These are phyloP conservation scores for Panzeria rudis DNA, from an alignment of 2,888 invertebrate genomes.

Conservation along the genomic window DNA sequence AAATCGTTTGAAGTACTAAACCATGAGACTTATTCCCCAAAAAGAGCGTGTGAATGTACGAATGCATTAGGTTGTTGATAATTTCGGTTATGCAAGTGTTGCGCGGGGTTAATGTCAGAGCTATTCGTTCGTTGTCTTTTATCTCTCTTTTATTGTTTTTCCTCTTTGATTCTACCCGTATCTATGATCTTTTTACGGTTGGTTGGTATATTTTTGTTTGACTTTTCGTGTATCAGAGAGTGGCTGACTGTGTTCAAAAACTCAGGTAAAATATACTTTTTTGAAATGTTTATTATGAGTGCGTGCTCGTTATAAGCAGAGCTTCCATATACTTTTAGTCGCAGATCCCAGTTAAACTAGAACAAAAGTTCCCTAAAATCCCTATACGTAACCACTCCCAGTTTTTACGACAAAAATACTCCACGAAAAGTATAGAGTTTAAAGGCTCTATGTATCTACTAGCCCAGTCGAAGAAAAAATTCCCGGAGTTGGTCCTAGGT, in stretches of 20 bases:
- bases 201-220: slow-evolving; percentile 38
- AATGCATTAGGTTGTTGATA: slow-evolving; percentile 62
- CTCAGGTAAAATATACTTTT: slow-evolving; percentile 58
- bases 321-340: neutral
- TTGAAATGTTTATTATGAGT: slow-evolving; percentile 42
- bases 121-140: slow-evolving; percentile 40
- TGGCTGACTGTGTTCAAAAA: slow-evolving; percentile 13
- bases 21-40: slow-evolving; percentile 10
- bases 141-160: slow-evolving; percentile 55
- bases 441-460: too few relatives aligned
- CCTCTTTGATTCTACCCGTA: slow-evolving; percentile 40
- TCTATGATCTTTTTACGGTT: slow-evolving; percentile 63
- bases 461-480: too few relatives aligned
- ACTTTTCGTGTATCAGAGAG: slow-evolving; percentile 8
- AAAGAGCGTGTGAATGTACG: slow-evolving; percentile 24
- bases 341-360: neutral
- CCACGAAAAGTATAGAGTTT: too few relatives aligned
- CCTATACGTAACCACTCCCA: too few relatives aligned
- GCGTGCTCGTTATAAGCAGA: slow-evolving; percentile 32
- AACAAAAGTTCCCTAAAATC: neutral
- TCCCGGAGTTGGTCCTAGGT: too few relatives aligned
- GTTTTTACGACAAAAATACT: too few relatives aligned
- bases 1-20: slow-evolving; percentile 39
- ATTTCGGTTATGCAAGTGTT: slow-evolving; percentile 55
- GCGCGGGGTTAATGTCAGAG: slow-evolving; percentile 51